Evolutionary conservation across 2,888 invertebrate genomes (phyloP).

Genomic region (Apotomis turbidana): DNA sequence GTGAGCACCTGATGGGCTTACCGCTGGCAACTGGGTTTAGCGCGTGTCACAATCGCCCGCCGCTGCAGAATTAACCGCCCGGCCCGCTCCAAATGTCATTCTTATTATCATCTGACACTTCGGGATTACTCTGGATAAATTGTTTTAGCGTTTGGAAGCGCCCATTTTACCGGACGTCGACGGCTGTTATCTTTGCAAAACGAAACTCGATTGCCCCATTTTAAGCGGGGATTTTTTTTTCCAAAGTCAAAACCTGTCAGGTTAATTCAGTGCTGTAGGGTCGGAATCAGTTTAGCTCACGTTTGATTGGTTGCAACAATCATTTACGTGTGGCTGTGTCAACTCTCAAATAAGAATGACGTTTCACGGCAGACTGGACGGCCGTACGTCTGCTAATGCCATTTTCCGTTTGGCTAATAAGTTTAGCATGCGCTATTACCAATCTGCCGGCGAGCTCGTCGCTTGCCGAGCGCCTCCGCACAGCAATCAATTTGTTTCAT

Average conservation of each 20-base stretch:
- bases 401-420: conserved; percentile 83
- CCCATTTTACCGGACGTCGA: conserved; percentile 69
- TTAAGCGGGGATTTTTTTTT: conserved; percentile 55
- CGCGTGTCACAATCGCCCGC: conserved; percentile 77
- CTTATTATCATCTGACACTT: conserved; percentile 82
- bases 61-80: conserved; percentile 79
- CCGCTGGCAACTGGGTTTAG: conserved; percentile 78
- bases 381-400: conserved; percentile 76
- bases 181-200: conserved; percentile 74
- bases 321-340: conserved; percentile 74
- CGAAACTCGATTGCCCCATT: conserved; percentile 64
- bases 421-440: conserved; percentile 83
- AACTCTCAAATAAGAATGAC: conserved; percentile 77
- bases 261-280: conserved; percentile 60
- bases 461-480: conserved; percentile 69
- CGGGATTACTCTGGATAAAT: conserved; percentile 81
- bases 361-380: conserved; percentile 67
- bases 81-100: conserved; percentile 80
- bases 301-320: conserved; percentile 81
- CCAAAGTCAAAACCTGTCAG: conserved; percentile 54
- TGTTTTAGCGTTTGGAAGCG: conserved; percentile 78
- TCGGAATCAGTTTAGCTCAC: conserved; percentile 65
- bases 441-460: conserved; percentile 75
- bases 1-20: conserved; percentile 75
- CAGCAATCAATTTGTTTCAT: conserved; percentile 80